Base-by-base conservation (phyloP, 2,797 vertebrate genomes). In the Vipera ursinii region DNA sequence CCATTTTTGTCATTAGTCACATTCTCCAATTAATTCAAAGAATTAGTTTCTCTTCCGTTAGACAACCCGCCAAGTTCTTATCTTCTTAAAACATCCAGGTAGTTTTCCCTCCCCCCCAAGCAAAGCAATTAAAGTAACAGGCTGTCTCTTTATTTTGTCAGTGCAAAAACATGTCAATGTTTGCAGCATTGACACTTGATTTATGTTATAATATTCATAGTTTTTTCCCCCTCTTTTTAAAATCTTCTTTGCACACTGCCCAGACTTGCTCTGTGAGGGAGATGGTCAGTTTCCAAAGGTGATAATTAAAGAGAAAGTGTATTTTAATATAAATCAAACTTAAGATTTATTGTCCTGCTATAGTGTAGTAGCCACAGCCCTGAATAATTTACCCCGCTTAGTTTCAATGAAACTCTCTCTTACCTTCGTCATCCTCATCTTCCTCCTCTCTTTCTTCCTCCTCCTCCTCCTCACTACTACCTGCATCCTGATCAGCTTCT, bases 381-480 rank as follows among this genome's bases (percentile, higher is more conserved):
- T 3, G 17, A 44, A 2, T 15, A 44, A 48, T 0, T 1, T 15
- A 1, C 44, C 17, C 24, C 44, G 5, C 26, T 60, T 44, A 28
- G 38, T 87, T 0, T 38, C 93, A 94, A 28, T 4, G 91, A n/a
- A 51, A 94, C 13, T 53, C 10, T 53, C 10, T 22, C 95, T 95
- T 96, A 97, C 97, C 98, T 96, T 98, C 98, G 93, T 98, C 97
- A 86, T 97, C 97, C 56, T 97, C 98, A 0, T 98, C 97, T 0
- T 97, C 63, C 10, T 88, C 92, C 94, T 17, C 98, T 0, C 98
- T 98, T 0, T 98, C 98, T 0, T 98, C 97, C 0, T 98, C 98
- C 0, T 98, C 98, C 0, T 99, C 98, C 0, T 99, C 98, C 0
- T 99, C 98, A 53, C 98, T 99, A 95, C 98, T 98, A 24, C 97